Evolutionary conservation across 1,140 invertebrate genomes (phyloP), one percentile per base, ranked within the genome.

Genomic region (Vanessa atalanta): DNA sequence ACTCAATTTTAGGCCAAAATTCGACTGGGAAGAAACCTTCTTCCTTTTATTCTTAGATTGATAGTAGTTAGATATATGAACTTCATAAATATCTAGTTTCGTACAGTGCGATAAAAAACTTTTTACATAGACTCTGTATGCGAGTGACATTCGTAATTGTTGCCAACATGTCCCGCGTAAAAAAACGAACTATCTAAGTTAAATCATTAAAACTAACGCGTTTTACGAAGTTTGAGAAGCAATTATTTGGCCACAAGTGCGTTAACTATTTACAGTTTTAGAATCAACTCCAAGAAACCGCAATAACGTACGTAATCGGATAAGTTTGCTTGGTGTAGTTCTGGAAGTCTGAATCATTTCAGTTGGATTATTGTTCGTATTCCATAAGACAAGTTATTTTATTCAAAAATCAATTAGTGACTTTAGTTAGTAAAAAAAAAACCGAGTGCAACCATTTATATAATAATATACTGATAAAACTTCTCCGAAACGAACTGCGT

Each of bases 241-340:
- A 61, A 61, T 61, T 61, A 61, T 61, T 61, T 37, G 14, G 23
- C 14, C 31, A 53, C 15, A 60, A 68, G 66, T 68, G 16, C 26
- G 57, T 68, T 4, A 68, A 57, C 66, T 68, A 57, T 68, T 68
- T 12, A 47, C n/a, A 57, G 55, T 69, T 57, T 61, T 60, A 20
- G 37, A 69, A 26, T 55, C n/a, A 51, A 55, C 51, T 68, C 26
- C 37, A 31, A 61, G 31, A 12, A 61, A 55, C 31, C 11, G 31
- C 51, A 68, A 68, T 68, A 55, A 55, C 31, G 14, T 16, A n/a
- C 1, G 47, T 67, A 67, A 67, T 67, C 65, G 20, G 50, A 43
- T 43, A 55, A 68, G 26, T 61, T 61, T 61, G 37, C n/a, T 15
- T 14, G 2, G 12, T 43, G 12, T n/a, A 37, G 13, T 61, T 61